Conservation (phyloP, 2,888 invertebrate species). For the Lochmaea crataegi region DNA sequence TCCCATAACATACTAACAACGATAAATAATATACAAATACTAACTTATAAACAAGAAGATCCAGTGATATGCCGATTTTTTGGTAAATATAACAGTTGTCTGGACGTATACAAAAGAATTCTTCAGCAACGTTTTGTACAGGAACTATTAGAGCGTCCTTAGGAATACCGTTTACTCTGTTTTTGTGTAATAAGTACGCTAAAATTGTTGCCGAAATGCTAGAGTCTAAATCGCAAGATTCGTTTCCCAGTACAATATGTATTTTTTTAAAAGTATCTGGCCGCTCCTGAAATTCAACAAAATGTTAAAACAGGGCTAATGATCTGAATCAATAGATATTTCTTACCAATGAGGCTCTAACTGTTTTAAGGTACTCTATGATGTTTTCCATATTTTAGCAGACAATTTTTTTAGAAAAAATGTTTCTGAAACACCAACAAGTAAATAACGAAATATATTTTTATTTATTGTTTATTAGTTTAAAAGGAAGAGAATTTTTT, state of each 20-base stretch:
- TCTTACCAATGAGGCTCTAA: background rate
- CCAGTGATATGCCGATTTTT: conserved; percentile 69
- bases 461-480: no score
- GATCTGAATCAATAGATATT: background rate
- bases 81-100: conserved; percentile 77
- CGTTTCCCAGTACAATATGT: conserved; percentile 81
- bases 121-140: conserved; percentile 76
- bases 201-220: conserved; percentile 74
- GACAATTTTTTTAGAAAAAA: no score
- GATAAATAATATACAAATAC: conserved; percentile 44
- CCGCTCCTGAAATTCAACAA: background rate
- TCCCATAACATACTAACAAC: no score
- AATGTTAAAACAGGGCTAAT: no score
- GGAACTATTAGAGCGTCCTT: conserved; percentile 70
- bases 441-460: no score
- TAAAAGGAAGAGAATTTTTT: no score
- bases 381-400: background rate
- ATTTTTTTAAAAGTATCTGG: conserved; percentile 35
- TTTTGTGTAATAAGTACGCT: conserved; percentile 67
- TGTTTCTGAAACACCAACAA: no score
- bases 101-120: conserved; percentile 78
- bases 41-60: conserved; percentile 76
- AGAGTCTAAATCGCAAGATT: conserved; percentile 90
- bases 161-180: conserved; percentile 39
- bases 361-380: background rate